Evolutionary conservation across 2,888 invertebrate genomes (phyloP), one percentile per base, ranked within the genome.

Genomic region (Drosophila kuntzei): DNA sequence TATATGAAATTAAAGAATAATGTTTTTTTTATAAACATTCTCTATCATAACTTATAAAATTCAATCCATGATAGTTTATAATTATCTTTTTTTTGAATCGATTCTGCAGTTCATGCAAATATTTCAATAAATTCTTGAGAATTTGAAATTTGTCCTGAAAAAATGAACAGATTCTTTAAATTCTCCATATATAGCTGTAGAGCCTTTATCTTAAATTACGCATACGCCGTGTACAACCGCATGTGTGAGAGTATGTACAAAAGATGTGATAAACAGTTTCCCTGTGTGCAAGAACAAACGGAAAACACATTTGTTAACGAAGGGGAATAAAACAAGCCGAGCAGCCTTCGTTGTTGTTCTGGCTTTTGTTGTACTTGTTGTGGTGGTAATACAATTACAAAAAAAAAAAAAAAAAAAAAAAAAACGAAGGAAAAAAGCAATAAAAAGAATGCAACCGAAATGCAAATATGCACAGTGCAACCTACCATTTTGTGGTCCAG

Each of bases 401-500:
- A 46, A 46, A 59, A 54, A 44, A 67, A 55, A 60, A 66, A 70
- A 39, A 54, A 59, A 57, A 65, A 44, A 34, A 25, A 25, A 25
- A 6, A 25, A 25, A 7, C 37, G n/a, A 44, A 49, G 39, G 25
- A 61, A 34, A 55, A 43, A 65, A 72, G 49, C 25, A 60, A 72
- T 3, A 60, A 47, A 41, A 46, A 46, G 66, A 74, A 47, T 51
- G 64, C 71, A 79, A 75, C 69, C 81, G 64, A 55, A 71, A 74
- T 57, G 71, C 71, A 82, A 74, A 71, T 73, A 61, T 68, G 71
- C 66, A 68, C 76, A 79, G 65, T 72, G 75, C 77, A 88, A 92
- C 93, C 93, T 92, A 96, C 97, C 96, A 90, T 96, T 95, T 92
- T 96, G 96, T 61, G 97, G 97, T 77, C 97, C 96, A 57, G 97